Evolutionary conservation across 1,140 invertebrate genomes (phyloP).

Genomic region (Listronotus bonariensis): DNA sequence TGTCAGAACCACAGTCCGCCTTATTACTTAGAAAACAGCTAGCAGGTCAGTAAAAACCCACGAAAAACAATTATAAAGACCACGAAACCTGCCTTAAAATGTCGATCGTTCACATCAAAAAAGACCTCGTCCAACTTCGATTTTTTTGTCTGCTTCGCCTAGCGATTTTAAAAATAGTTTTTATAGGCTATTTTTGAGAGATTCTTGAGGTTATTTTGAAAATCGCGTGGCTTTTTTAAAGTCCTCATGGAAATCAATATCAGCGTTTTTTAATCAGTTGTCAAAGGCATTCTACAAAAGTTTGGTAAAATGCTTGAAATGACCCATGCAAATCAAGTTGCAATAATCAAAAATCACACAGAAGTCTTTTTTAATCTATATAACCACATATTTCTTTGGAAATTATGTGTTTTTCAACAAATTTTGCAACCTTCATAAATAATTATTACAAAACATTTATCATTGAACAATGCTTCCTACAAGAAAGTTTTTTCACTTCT

Average conservation of each 20-base stretch:
- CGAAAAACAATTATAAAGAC: background rate
- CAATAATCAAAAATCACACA: background rate
- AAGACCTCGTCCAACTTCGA: constrained; percentile 27
- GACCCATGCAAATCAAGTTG: background rate
- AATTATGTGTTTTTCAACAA: background rate
- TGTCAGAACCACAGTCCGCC: constrained; percentile 94
- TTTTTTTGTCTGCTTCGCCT: constrained; percentile 27
- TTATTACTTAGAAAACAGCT: constrained; percentile 93
- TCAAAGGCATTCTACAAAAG: constrained; percentile 4
- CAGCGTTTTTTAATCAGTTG: constrained; percentile 21
- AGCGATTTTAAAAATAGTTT: constrained; percentile 36
- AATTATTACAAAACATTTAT: constrained; percentile 17
- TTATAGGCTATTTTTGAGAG: constrained; percentile 15
- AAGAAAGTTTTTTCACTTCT: constrained; percentile 23
- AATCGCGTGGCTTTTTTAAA: constrained; percentile 3
- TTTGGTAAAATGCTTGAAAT: constrained; percentile 5
- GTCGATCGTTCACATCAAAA: constrained; percentile 25
- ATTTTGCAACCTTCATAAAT: constrained; percentile 31
- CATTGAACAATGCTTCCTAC: constrained; percentile 28
- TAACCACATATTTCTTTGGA: background rate
- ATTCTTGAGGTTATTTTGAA: constrained; percentile 11
- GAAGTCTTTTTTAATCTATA: background rate
- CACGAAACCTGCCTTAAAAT: constrained; percentile 10
- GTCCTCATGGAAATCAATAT: constrained; percentile 22
- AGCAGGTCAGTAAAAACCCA: constrained; percentile 73